phyloP scores from a whole-genome alignment of 2,888 invertebrate genomes.

The Opisthograptis luteolata region DNA sequence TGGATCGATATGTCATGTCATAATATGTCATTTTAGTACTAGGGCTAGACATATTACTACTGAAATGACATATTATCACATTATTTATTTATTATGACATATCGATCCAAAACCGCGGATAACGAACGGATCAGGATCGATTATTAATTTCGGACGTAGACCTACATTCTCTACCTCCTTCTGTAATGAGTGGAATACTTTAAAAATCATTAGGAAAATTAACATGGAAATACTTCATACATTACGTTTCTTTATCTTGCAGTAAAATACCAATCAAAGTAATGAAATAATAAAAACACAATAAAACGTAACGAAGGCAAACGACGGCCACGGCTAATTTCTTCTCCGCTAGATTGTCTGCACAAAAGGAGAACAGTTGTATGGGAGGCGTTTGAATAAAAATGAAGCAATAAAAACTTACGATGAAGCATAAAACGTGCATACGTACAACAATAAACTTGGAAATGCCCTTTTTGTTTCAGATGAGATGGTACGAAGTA shows the following conservation, averaged over 20 bases:
- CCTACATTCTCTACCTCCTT: no score
- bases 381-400: slow-evolving; percentile 42
- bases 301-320: slow-evolving; percentile 25
- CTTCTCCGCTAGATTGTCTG: slow-evolving; percentile 27
- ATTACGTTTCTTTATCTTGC: background rate
- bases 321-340: slow-evolving; percentile 29
- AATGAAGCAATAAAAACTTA: slow-evolving; percentile 50
- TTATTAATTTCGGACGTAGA: no score
- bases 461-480: slow-evolving; percentile 36
- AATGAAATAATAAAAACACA: slow-evolving; percentile 25
- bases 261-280: slow-evolving; percentile 16
- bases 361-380: slow-evolving; percentile 27
- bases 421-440: slow-evolving; percentile 45
- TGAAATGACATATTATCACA: no score
- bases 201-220: no score
- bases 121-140: no score
- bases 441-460: slow-evolving; percentile 42
- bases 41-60: no score
- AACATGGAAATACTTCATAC: no score
- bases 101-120: no score
- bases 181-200: no score
- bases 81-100: no score
- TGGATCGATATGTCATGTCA: no score
- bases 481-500: slow-evolving; percentile 4
- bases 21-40: no score